Percentiles rank a stretch among this genome's conserved stretches.
phyloP scores from a whole-genome alignment of 2,113 vertebrate genomes.

The Phalacrocorax brasilianus region DNA sequence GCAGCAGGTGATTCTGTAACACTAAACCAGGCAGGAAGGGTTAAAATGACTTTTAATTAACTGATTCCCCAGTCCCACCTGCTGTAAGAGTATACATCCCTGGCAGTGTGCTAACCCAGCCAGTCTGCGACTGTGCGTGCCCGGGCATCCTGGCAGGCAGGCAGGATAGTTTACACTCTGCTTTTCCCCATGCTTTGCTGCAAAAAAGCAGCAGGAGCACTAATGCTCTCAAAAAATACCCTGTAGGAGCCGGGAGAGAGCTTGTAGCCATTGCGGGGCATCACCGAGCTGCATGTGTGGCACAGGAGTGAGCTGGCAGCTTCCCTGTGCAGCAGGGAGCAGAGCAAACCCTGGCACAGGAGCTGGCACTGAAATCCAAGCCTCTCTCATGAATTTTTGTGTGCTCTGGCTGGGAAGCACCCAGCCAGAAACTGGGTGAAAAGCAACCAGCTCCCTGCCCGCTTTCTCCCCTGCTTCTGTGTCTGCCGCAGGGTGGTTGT shows the following conservation, averaged over 20 bases:
- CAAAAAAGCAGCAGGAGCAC: neutral
- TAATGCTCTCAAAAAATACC: neutral
- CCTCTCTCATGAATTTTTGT: neutral
- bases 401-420: neutral
- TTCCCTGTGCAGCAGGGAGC: neutral
- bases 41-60: slow-evolving; percentile 8
- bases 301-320: neutral
- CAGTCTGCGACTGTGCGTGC: fast-evolving
- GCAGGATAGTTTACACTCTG: neutral
- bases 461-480: neutral
- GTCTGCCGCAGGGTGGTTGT: fast-evolving
- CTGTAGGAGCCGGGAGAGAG: neutral
- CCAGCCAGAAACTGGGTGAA: neutral
- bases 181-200: neutral
- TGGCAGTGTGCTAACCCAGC: neutral
- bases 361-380: neutral
- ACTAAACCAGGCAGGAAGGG: neutral
- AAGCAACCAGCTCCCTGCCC: neutral
- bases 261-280: neutral
- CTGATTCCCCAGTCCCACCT: neutral
- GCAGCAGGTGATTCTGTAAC: neutral
- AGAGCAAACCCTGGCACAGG: neutral
- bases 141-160: neutral
- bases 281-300: fast-evolving
- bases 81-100: neutral